Evolutionary conservation across 2,888 invertebrate genomes (phyloP).

Genomic region (Eupithecia vulgata): DNA sequence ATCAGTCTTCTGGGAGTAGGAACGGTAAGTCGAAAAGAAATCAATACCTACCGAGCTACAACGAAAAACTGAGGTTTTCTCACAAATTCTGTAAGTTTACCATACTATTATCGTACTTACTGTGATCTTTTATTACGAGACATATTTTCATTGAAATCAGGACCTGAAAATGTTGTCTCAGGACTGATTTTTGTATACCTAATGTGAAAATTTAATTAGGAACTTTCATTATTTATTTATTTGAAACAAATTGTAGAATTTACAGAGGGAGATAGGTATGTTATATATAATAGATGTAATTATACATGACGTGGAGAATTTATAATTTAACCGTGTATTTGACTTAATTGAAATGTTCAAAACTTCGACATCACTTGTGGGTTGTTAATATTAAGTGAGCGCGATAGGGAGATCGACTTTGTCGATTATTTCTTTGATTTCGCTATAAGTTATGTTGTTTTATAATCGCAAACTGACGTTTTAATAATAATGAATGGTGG

Average conservation of each 20-base stretch:
- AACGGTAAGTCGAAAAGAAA: constrained; percentile 19
- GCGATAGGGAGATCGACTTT: constrained; percentile 29
- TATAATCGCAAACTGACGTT: background rate
- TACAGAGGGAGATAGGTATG: background rate
- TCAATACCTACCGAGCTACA: background rate
- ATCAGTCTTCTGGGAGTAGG: constrained; percentile 28
- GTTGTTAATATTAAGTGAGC: constrained; percentile 28
- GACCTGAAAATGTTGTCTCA: too few species aligned
- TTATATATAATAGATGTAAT: background rate
- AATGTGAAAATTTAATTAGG: too few species aligned
- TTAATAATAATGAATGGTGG: too few species aligned
- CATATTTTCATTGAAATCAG: too few species aligned
- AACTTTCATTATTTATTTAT: too few species aligned
- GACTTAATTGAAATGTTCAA: constrained; percentile 52
- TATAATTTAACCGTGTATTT: constrained; percentile 41
- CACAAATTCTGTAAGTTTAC: background rate
- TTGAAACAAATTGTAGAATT: too few species aligned
- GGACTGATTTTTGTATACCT: too few species aligned
- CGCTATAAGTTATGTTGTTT: background rate
- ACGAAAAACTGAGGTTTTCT: background rate
- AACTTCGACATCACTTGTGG: constrained; percentile 39
- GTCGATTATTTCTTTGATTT: constrained; percentile 31
- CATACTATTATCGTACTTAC: too few species aligned
- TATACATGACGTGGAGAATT: background rate
- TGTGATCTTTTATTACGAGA: too few species aligned